Evolutionary conservation across 2,113 vertebrate genomes (phyloP).

Genomic region (Argyrosomus japonicus): DNA sequence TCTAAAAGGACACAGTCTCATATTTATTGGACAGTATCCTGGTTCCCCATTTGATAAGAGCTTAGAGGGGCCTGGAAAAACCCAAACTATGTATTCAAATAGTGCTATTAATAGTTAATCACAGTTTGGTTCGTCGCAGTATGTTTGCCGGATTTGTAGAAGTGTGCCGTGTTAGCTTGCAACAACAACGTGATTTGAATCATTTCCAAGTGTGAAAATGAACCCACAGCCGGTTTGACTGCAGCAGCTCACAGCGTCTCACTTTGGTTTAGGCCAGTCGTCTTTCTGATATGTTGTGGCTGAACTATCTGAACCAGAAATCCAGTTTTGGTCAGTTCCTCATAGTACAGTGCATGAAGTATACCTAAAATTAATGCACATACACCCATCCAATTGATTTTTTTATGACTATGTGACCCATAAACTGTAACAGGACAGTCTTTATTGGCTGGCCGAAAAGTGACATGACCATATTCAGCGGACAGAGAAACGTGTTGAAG

Average conservation of each 20-base stretch:
- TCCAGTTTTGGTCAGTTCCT: conserved; percentile 13
- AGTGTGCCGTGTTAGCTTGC: background rate
- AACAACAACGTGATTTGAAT: conserved; percentile 36
- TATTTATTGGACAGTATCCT: background rate
- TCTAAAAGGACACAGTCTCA: background rate
- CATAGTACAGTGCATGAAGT: background rate
- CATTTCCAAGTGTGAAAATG: conserved; percentile 22
- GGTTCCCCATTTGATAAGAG: conserved; percentile 17
- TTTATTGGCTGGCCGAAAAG: conserved; percentile 14
- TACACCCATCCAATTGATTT: background rate
- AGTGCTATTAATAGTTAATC: background rate
- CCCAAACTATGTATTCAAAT: background rate
- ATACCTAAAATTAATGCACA: background rate
- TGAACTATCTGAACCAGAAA: background rate
- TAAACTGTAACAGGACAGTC: background rate
- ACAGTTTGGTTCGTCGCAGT: background rate
- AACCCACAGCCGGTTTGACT: conserved; percentile 13
- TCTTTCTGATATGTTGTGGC: background rate
- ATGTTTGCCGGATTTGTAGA: background rate
- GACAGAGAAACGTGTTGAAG: background rate
- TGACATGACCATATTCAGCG: background rate
- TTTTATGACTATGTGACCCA: background rate
- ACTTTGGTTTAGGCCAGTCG: no score
- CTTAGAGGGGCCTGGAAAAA: background rate
- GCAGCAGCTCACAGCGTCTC: no score